phyloP scores from a whole-genome alignment of 2,888 invertebrate species.

The Drosophila infuscata region DNA sequence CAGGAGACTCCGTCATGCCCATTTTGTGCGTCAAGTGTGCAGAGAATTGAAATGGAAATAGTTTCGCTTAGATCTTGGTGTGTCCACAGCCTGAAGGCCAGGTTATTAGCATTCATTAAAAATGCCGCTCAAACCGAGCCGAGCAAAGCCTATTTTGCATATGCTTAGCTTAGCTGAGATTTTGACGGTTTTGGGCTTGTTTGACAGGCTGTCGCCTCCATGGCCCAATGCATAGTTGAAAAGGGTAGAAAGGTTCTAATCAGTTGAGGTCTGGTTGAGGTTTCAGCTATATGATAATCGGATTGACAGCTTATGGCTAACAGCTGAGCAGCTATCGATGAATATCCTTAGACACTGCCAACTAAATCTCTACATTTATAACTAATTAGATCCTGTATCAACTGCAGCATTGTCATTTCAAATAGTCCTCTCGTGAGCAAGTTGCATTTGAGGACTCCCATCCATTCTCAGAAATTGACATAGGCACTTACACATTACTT shows the following conservation, averaged over 20 bases:
- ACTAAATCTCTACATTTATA: neutral
- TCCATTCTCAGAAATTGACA: slow-evolving; percentile 21
- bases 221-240: slow-evolving; percentile 43
- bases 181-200: slow-evolving; percentile 42
- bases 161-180: slow-evolving; percentile 36
- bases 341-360: neutral
- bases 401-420: neutral
- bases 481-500: slow-evolving; percentile 37
- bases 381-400: slow-evolving; percentile 13
- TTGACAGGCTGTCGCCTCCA: slow-evolving; percentile 65
- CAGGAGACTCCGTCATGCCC: slow-evolving; percentile 14
- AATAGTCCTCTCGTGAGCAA: neutral
- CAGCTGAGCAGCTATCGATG: slow-evolving; percentile 3
- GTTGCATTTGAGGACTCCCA: neutral
- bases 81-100: slow-evolving; percentile 8
- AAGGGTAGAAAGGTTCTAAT: slow-evolving; percentile 60
- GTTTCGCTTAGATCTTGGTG: slow-evolving; percentile 3
- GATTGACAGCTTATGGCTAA: slow-evolving; percentile 48
- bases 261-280: slow-evolving; percentile 19
- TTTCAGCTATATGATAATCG: slow-evolving; percentile 42
- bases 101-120: slow-evolving; percentile 47
- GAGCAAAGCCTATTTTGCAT: slow-evolving; percentile 36
- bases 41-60: slow-evolving; percentile 18
- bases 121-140: slow-evolving; percentile 7
- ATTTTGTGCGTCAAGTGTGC: slow-evolving; percentile 12